A percentile compares a stretch with the other conserved stretches of the same genome.
Evolutionary conservation across 2,888 invertebrate genomes (phyloP).

Genomic region (Encarsia formosa): DNA sequence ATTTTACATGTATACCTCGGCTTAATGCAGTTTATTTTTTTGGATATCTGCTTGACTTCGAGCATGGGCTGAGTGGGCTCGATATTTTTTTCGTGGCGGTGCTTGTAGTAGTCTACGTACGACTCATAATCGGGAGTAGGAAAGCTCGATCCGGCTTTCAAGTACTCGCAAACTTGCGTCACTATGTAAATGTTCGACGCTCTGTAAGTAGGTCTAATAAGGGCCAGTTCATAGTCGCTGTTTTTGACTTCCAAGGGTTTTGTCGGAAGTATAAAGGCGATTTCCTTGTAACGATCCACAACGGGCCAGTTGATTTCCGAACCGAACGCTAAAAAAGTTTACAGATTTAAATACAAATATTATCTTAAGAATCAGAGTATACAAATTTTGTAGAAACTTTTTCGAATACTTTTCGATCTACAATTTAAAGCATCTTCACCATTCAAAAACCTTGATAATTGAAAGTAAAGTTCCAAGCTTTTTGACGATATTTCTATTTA

Average conservation of each 20-base stretch:
- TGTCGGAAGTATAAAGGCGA: slow-evolving; percentile 46
- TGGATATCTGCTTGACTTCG: slow-evolving; percentile 69
- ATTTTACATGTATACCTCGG: slow-evolving; percentile 52
- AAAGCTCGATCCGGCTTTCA: slow-evolving; percentile 65
- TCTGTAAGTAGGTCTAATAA: slow-evolving; percentile 86
- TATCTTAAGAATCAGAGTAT: no score
- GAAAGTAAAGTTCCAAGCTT: no score
- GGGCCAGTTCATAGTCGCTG: slow-evolving; percentile 64
- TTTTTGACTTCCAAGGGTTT: slow-evolving; percentile 55
- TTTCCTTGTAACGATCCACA: slow-evolving; percentile 44
- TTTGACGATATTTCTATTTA: no score
- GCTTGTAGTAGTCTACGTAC: slow-evolving; percentile 71
- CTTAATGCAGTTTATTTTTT: slow-evolving; percentile 59
- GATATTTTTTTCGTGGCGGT: slow-evolving; percentile 68
- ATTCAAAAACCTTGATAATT: no score
- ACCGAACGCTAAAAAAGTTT: no score
- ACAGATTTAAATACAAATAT: no score
- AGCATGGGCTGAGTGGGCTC: slow-evolving; percentile 72
- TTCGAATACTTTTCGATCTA: no score
- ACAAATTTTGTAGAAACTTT: no score
- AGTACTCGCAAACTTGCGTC: slow-evolving; percentile 63
- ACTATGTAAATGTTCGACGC: slow-evolving; percentile 59
- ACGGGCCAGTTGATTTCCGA: no score
- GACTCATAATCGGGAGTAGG: slow-evolving; percentile 59
- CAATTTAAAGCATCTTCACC: no score